phyloP scores from a whole-genome alignment of 2,113 vertebrate genomes.

The Scytalopus superciliaris region DNA sequence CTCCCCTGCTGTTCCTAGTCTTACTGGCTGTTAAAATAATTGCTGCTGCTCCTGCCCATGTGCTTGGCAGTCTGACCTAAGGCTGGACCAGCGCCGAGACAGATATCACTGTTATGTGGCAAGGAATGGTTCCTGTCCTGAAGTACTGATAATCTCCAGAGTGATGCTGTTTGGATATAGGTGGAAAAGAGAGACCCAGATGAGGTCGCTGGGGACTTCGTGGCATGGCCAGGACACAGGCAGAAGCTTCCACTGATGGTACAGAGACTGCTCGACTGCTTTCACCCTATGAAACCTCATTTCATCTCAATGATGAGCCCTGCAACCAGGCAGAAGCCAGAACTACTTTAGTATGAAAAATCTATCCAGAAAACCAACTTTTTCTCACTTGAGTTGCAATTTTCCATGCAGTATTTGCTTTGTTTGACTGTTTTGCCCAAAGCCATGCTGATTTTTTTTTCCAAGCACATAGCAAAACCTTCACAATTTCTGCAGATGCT shows the following conservation, averaged over 20 bases:
- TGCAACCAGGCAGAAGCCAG: background rate
- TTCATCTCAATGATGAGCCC: background rate
- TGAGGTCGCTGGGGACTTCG: background rate
- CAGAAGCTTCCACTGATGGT: background rate
- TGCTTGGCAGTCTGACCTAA: background rate
- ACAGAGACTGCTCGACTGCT: fast-evolving
- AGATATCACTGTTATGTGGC: fast-evolving
- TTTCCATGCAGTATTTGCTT: conserved; percentile 26
- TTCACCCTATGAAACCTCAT: background rate
- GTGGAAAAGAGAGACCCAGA: background rate
- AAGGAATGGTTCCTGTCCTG: background rate
- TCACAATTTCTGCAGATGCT: background rate
- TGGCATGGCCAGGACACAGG: background rate
- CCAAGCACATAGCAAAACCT: background rate
- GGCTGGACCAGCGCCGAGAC: fast-evolving
- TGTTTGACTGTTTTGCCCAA: conserved; percentile 25
- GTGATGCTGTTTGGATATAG: background rate
- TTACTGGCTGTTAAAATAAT: background rate
- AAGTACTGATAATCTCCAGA: background rate
- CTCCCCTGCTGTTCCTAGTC: background rate
- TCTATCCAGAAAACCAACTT: conserved; percentile 21
- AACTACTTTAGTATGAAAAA: background rate
- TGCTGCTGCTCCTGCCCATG: background rate
- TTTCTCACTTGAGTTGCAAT: conserved; percentile 1
- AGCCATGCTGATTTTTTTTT: background rate